These are phyloP conservation scores for Conus ventricosus DNA, from an alignment of 1,140 invertebrate genomes.

Conservation along the genomic window DNA sequence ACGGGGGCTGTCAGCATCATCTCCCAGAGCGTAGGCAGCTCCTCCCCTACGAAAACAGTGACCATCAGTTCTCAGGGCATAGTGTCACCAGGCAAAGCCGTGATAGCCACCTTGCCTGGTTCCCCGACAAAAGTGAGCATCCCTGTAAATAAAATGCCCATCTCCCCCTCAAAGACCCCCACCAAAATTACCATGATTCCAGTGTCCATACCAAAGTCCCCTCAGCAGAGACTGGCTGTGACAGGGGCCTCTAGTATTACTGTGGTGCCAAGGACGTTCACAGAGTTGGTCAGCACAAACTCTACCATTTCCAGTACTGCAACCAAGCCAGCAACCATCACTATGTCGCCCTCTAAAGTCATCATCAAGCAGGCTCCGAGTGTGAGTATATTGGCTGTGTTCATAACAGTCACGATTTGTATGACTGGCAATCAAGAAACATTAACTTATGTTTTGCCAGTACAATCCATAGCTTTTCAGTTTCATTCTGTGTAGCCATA, in stretches of 20 bases:
- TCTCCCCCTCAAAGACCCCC: constrained; percentile 71
- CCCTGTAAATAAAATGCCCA: constrained; percentile 67
- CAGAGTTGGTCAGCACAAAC: constrained; percentile 44
- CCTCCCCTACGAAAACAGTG: constrained; percentile 80
- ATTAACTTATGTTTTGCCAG: too few species aligned
- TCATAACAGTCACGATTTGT: too few species aligned
- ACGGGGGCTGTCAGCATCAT: constrained; percentile 10
- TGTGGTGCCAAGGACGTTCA: constrained; percentile 51
- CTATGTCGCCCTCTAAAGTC: constrained; percentile 75
- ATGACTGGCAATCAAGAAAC: too few species aligned
- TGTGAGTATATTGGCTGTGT: constrained; percentile 47
- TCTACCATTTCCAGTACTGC: constrained; percentile 31
- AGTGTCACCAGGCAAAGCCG: constrained; percentile 63
- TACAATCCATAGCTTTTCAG: too few species aligned
- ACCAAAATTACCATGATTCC: constrained; percentile 74
- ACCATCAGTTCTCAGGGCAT: constrained; percentile 79
- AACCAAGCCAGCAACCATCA: constrained; percentile 75
- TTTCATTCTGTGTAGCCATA: too few species aligned
- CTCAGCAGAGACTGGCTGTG: constrained; percentile 70
- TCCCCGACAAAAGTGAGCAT: constrained; percentile 68
- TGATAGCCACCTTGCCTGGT: constrained; percentile 53
- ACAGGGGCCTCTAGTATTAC: constrained; percentile 46
- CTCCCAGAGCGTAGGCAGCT: neutral
- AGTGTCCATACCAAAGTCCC: constrained; percentile 69
- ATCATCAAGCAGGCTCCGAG: constrained; percentile 69